Conservation (phyloP, 2,888 invertebrate genomes). For the Boloria euphrosyne region DNA sequence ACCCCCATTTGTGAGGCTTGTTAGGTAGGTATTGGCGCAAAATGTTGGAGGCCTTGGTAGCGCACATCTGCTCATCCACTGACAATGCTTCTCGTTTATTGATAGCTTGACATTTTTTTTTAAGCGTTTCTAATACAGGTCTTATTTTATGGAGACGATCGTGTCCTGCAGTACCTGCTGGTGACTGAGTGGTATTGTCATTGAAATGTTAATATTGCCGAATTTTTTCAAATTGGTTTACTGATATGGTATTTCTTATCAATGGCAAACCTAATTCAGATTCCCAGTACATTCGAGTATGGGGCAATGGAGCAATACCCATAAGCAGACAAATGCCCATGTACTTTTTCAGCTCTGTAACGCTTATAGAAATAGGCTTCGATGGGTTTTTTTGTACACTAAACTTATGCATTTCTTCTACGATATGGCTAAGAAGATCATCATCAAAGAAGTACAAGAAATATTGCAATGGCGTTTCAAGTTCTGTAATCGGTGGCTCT, state of each 20-base stretch:
- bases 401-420: conserved; percentile 6
- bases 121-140: neutral
- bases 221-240: too few relatives aligned
- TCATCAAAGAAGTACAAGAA: conserved; percentile 37
- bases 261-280: conserved; percentile 7
- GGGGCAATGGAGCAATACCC: conserved; percentile 17
- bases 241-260: neutral
- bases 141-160: conserved; percentile 8
- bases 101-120: conserved; percentile 23
- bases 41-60: conserved; percentile 34
- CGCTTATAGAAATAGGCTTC: neutral
- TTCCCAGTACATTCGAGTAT: conserved; percentile 7
- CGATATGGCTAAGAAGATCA: conserved; percentile 30
- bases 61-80: conserved; percentile 38
- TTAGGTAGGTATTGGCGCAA: conserved; percentile 38
- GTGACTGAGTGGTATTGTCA: neutral
- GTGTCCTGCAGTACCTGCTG: conserved; percentile 7
- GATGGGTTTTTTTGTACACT: conserved; percentile 8
- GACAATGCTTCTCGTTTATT: conserved; percentile 31
- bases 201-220: too few relatives aligned
- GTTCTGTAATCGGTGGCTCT: conserved; percentile 6
- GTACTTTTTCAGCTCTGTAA: conserved; percentile 25
- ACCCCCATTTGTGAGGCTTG: conserved; percentile 40
- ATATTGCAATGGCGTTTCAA: conserved; percentile 33
- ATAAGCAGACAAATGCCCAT: conserved; percentile 31